A percentile compares a stretch with the other conserved stretches of the same genome.
Conservation (phyloP, 2,797 vertebrate species). For the Microhierax caerulescens region DNA sequence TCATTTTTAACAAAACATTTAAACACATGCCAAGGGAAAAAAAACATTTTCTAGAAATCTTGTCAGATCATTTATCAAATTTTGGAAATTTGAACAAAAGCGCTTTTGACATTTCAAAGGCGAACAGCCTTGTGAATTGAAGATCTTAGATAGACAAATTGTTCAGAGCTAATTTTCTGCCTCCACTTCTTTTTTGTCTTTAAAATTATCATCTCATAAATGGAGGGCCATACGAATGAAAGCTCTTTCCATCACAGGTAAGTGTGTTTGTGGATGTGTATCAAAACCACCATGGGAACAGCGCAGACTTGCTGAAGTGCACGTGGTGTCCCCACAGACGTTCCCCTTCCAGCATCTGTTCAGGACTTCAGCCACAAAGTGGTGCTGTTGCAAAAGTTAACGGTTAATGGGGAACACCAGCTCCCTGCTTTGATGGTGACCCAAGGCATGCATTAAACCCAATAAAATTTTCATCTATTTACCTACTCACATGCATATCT, state of each 20-base stretch:
- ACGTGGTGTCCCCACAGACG: not conserved
- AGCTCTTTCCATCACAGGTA: not conserved
- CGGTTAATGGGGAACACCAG: not conserved
- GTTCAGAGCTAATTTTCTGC: not conserved
- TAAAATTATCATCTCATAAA: not conserved
- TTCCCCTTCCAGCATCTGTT: slow-evolving; percentile 19
- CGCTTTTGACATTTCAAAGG: not conserved
- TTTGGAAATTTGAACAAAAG: not conserved
- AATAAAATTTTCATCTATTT: not conserved
- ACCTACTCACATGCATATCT: not conserved
- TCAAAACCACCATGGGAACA: not conserved
- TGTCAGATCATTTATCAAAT: not conserved
- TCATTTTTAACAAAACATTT: not conserved
- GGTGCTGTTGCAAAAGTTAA: slow-evolving; percentile 81
- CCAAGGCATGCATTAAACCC: not conserved
- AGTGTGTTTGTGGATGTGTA: not conserved
- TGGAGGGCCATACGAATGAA: not conserved
- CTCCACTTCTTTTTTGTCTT: not conserved
- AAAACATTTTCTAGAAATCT: not conserved
- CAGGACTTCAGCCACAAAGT: slow-evolving; percentile 73
- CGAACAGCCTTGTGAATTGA: not conserved
- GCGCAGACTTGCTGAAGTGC: not conserved
- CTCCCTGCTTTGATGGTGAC: not conserved
- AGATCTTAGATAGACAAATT: not conserved
- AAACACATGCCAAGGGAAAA: not conserved